phyloP scores from a whole-genome alignment of 2,888 invertebrate genomes.

The Ecdyonurus torrentis region DNA sequence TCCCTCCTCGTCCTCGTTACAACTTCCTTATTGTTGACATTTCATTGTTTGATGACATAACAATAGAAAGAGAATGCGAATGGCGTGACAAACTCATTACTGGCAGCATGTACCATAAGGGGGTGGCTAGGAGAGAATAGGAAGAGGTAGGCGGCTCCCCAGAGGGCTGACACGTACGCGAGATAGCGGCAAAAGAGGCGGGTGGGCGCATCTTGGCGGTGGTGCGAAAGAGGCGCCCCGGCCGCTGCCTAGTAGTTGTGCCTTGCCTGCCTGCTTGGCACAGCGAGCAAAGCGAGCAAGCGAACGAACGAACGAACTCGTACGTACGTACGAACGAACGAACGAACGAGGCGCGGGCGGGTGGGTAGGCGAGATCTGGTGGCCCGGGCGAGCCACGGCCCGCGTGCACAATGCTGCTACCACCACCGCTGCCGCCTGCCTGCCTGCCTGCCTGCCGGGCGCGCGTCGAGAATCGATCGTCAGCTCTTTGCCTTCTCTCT shows the following conservation, averaged over 20 bases:
- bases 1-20: not conserved
- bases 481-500: slow-evolving; percentile 1
- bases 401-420: not conserved
- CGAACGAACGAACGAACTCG: too few relatives aligned
- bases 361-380: not conserved
- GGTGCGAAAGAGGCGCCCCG: not conserved
- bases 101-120: not conserved
- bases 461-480: slow-evolving; percentile 3
- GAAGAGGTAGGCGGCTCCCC: not conserved
- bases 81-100: not conserved
- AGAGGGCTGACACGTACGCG: not conserved
- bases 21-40: not conserved
- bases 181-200: not conserved
- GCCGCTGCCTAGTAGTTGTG: too few relatives aligned
- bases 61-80: not conserved
- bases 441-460: too few relatives aligned
- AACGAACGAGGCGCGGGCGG: not conserved
- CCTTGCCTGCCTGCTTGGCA: too few relatives aligned
- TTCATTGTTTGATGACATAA: not conserved
- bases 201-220: not conserved
- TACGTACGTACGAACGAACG: not conserved
- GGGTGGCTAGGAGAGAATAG: not conserved
- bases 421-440: not conserved
- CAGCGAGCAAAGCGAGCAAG: too few relatives aligned
- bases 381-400: slow-evolving; percentile 1